These are phyloP conservation scores for Heteractis magnifica DNA, from an alignment of 92 coral and sea anemone species.

Conservation along the genomic window DNA sequence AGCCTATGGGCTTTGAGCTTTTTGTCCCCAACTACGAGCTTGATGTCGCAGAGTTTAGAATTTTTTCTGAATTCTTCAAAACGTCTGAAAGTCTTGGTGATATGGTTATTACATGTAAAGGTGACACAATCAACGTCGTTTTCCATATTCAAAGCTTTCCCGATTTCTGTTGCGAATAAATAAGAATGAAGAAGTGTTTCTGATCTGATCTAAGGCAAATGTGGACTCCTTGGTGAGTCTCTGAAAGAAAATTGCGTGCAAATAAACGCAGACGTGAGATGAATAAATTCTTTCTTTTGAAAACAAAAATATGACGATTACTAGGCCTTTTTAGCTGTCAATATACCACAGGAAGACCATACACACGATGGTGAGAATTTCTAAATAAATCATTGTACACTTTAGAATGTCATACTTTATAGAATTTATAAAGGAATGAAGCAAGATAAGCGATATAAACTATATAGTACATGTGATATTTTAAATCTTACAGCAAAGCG, in stretches of 20 bases:
- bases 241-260: neutral
- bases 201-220: neutral
- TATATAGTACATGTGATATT: neutral
- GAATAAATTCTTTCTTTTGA: neutral
- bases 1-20: conserved; percentile 87
- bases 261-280: too few species aligned
- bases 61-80: conserved; percentile 82
- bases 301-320: conserved; percentile 5
- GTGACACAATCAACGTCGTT: conserved; percentile 63
- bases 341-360: conserved; percentile 17
- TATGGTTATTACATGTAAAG: conserved; percentile 61
- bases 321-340: conserved; percentile 20
- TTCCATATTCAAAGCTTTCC: conserved; percentile 43
- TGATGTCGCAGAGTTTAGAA: conserved; percentile 87
- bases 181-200: neutral
- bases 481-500: neutral
- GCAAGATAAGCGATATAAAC: neutral
- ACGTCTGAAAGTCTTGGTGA: conserved; percentile 70
- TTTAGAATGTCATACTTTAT: neutral
- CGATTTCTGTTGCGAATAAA: neutral
- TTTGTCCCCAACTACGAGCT: conserved; percentile 81
- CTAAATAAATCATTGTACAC: neutral
- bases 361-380: neutral
- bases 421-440: neutral
- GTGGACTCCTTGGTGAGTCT: neutral